A percentile compares a stretch with the other conserved stretches of the same genome.
Conservation (phyloP, 2,113 vertebrate genomes). For the Laterallus jamaicensis region DNA sequence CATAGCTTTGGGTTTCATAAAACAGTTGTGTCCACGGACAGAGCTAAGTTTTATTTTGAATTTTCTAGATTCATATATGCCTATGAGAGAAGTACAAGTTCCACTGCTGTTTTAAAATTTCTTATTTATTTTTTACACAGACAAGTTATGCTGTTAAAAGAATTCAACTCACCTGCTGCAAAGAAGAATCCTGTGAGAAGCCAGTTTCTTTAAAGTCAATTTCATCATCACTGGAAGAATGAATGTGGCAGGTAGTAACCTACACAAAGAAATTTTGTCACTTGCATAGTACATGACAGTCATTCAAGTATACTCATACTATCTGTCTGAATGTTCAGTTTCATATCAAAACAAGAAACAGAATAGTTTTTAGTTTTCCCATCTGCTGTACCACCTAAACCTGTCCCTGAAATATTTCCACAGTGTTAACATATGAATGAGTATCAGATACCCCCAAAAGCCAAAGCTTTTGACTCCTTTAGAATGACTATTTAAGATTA, state of each 20-base stretch:
- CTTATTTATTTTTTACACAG: background rate
- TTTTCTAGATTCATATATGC: background rate
- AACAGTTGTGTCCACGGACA: background rate
- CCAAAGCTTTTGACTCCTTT: background rate
- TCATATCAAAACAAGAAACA: background rate
- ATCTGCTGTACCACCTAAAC: background rate
- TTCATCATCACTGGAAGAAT: constrained; percentile 98
- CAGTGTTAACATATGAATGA: background rate
- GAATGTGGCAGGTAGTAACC: constrained; percentile 98
- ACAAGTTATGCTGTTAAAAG: background rate
- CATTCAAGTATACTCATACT: background rate
- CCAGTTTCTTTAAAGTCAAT: constrained; percentile 98
- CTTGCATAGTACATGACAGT: background rate
- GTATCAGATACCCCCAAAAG: background rate
- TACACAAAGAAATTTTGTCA: constrained; percentile 63
- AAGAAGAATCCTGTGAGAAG: constrained; percentile 96
- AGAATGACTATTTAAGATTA: background rate
- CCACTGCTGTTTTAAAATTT: background rate
- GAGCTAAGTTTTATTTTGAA: background rate
- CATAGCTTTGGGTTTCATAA: background rate
- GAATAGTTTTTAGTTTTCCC: background rate
- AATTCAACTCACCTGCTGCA: constrained; percentile 93
- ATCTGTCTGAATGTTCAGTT: constrained; percentile 16
- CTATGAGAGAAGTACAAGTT: background rate
- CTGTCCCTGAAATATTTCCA: background rate